phyloP scores from a whole-genome alignment of 2,888 invertebrate species.

The Cremastinae sp. region DNA sequence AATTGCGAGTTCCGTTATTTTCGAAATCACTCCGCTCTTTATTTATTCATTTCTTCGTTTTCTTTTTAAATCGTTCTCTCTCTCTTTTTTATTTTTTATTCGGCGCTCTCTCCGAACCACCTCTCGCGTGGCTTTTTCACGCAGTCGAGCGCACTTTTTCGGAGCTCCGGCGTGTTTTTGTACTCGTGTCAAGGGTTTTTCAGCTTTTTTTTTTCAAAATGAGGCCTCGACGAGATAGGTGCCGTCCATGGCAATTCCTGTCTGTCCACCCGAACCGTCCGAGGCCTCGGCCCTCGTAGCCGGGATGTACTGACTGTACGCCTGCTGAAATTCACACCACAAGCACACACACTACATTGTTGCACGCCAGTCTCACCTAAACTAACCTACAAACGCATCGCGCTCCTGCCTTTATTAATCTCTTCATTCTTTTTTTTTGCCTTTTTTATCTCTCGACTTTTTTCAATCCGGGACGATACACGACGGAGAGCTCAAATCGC shows the following conservation, averaged over 20 bases:
- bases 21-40: background rate
- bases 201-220: conserved; percentile 83
- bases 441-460: background rate
- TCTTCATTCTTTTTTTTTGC: conserved; percentile 13
- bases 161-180: conserved; percentile 13
- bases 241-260: conserved; percentile 91
- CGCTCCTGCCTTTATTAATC: background rate
- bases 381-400: conserved; percentile 60
- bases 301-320: conserved; percentile 93
- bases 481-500: background rate
- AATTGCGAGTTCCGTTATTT: conserved; percentile 40
- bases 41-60: conserved; percentile 22
- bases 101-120: too few species aligned
- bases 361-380: conserved; percentile 77
- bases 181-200: conserved; percentile 36
- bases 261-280: conserved; percentile 83
- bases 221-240: conserved; percentile 93
- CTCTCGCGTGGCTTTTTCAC: conserved; percentile 15
- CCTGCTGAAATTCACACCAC: conserved; percentile 85
- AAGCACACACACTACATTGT: conserved; percentile 80
- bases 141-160: conserved; percentile 39
- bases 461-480: background rate
- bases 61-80: too few species aligned
- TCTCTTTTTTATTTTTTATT: background rate
- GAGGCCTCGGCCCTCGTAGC: conserved; percentile 90